A percentile compares a stretch with the other conserved stretches of the same genome.
These are phyloP conservation scores for Sparus aurata DNA, from an alignment of 2,797 vertebrate species.

Conservation along the genomic window DNA sequence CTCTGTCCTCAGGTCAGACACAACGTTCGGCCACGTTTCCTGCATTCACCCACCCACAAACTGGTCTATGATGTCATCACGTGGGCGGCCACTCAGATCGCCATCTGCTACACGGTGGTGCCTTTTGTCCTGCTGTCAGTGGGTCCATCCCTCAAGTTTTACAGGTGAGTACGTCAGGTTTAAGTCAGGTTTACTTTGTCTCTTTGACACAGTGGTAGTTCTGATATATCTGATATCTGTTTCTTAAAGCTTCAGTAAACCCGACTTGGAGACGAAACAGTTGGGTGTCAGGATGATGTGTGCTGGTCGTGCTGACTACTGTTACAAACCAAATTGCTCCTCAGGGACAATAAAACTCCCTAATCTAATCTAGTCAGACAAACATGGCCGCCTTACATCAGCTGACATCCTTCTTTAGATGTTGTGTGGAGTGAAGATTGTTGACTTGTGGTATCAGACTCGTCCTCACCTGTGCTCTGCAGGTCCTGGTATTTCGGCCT, in stretches of 20 bases:
- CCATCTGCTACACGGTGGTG: slow-evolving; percentile 95
- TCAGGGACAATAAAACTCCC: too few relatives aligned
- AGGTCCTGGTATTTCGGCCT: slow-evolving; percentile 94
- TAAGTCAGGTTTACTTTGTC: not conserved
- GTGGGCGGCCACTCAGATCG: slow-evolving; percentile 91
- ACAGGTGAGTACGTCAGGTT: slow-evolving; percentile 86
- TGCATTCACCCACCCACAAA: slow-evolving; percentile 87
- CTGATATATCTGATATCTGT: too few relatives aligned
- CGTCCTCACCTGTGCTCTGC: not conserved
- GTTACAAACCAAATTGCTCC: too few relatives aligned
- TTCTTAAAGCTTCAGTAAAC: not conserved
- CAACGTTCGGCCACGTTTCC: slow-evolving; percentile 91
- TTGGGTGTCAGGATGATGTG: too few relatives aligned
- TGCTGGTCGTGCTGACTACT: too few relatives aligned
- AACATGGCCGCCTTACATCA: too few relatives aligned
- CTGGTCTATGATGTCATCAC: slow-evolving; percentile 91
- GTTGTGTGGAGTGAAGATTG: too few relatives aligned
- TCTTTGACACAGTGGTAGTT: too few relatives aligned
- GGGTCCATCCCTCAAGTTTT: slow-evolving; percentile 91
- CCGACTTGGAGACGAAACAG: not conserved
- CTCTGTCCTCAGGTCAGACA: slow-evolving; percentile 88
- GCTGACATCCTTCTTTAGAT: too few relatives aligned
- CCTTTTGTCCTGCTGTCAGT: slow-evolving; percentile 95
- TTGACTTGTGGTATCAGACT: not conserved
- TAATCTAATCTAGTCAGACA: too few relatives aligned